Percentiles rank a stretch among this genome's conserved stretches.
Conservation (phyloP, 1,140 invertebrate genomes). For the Drosophila biarmipes region DNA sequence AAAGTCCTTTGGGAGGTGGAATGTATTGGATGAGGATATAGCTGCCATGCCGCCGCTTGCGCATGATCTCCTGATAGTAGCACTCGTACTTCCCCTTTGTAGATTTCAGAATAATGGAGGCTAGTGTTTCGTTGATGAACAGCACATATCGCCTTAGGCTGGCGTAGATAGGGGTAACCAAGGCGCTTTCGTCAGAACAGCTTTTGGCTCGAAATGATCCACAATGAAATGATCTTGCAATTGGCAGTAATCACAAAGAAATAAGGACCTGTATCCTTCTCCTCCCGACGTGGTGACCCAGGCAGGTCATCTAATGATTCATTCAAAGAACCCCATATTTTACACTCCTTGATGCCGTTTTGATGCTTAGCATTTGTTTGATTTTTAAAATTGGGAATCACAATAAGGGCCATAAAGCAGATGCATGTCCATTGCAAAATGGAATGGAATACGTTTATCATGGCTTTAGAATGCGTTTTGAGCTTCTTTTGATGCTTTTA, state of each 20-base stretch:
- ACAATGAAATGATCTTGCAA: constrained; percentile 64
- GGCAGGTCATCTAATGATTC: not conserved
- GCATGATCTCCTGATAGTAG: constrained; percentile 59
- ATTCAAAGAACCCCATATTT: no score
- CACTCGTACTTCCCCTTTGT: constrained; percentile 53
- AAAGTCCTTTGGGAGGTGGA: not conserved
- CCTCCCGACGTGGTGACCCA: not conserved
- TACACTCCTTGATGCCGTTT: no score
- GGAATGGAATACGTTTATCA: no score
- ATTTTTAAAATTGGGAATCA: no score
- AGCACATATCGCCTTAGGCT: constrained; percentile 46
- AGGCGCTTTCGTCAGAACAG: constrained; percentile 55
- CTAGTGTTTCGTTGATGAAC: constrained; percentile 47
- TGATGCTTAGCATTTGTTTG: not conserved
- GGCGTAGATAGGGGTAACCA: constrained; percentile 54
- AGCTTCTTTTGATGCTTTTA: no score
- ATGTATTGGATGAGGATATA: constrained; percentile 45
- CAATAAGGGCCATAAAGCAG: no score
- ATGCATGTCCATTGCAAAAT: no score
- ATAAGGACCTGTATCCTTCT: not conserved
- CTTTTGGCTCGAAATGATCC: constrained; percentile 52
- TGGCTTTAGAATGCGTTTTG: no score
- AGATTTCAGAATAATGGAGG: constrained; percentile 38
- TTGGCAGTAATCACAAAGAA: constrained; percentile 47
- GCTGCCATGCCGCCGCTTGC: constrained; percentile 32